Conservation (phyloP, 2,113 vertebrate species). For the Xiphophorus hellerii region DNA sequence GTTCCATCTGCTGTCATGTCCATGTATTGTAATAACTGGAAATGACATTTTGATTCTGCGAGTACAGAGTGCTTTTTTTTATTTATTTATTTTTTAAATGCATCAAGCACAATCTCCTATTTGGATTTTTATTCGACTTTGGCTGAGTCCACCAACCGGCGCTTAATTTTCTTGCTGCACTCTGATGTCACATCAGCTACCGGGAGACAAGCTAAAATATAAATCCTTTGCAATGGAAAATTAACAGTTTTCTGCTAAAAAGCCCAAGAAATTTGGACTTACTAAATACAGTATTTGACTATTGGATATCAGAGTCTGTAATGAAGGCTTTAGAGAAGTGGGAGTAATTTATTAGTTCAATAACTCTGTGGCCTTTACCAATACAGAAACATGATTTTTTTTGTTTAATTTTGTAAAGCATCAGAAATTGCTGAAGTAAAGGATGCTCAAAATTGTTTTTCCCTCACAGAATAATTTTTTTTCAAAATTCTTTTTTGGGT, state of each 20-base stretch:
- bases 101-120: slow-evolving; percentile 10
- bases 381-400: neutral
- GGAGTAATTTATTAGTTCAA: slow-evolving; percentile 5
- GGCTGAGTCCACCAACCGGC: slow-evolving; percentile 4
- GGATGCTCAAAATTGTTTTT: neutral
- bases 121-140: slow-evolving; percentile 30
- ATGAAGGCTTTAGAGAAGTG: slow-evolving; percentile 8
- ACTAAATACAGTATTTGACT: slow-evolving; percentile 6
- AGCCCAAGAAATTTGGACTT: neutral
- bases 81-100: slow-evolving; percentile 35
- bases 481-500: slow-evolving; percentile 43
- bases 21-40: slow-evolving; percentile 36
- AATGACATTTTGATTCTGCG: slow-evolving; percentile 15
- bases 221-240: neutral
- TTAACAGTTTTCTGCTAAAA: neutral
- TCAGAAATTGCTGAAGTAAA: neutral
- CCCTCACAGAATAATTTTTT: slow-evolving; percentile 23
- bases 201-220: neutral
- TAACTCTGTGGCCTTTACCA: slow-evolving; percentile 21
- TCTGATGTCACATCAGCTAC: slow-evolving; percentile 24
- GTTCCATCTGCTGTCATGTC: slow-evolving; percentile 37
- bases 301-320: slow-evolving; percentile 16
- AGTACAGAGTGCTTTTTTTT: slow-evolving; percentile 8
- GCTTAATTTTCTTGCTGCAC: slow-evolving; percentile 11
- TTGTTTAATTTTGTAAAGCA: neutral